Percentiles rank a stretch among this genome's conserved stretches.
phyloP scores from a whole-genome alignment of 2,113 vertebrate species.

The cat (Felis catus) region DNA sequence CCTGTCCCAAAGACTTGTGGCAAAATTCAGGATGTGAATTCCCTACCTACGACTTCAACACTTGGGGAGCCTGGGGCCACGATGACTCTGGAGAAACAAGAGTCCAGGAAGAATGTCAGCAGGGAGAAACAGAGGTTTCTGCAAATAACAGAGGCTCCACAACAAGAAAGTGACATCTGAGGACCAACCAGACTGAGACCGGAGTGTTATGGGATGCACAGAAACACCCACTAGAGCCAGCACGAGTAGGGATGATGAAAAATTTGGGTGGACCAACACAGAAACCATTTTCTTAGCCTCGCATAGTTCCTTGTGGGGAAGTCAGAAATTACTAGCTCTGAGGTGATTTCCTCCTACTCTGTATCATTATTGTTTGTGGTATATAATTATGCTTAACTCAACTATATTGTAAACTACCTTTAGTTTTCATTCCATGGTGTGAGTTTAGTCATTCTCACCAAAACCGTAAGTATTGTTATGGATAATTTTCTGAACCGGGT shows the following conservation, averaged over 20 bases:
- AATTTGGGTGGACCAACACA: background rate
- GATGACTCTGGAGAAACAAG: background rate
- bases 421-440: background rate
- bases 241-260: background rate
- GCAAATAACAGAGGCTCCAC: background rate
- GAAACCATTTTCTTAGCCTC: background rate
- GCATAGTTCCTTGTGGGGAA: background rate
- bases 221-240: accelerated
- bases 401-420: conserved; percentile 29
- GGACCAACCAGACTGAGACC: accelerated
- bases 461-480: background rate
- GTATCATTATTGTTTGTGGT: background rate
- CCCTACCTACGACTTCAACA: background rate
- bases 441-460: conserved; percentile 13
- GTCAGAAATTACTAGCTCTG: conserved; percentile 30
- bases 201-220: no score
- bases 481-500: conserved; percentile 23
- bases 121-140: background rate
- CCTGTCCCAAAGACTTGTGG: background rate
- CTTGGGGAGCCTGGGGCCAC: accelerated
- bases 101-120: background rate
- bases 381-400: conserved; percentile 52
- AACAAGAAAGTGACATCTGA: background rate
- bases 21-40: background rate
- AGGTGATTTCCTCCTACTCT: conserved; percentile 17